Evolutionary conservation across 53 echinoderm and acorn worm genomes (phyloP).

Genomic region (Paelopatides confundens): DNA sequence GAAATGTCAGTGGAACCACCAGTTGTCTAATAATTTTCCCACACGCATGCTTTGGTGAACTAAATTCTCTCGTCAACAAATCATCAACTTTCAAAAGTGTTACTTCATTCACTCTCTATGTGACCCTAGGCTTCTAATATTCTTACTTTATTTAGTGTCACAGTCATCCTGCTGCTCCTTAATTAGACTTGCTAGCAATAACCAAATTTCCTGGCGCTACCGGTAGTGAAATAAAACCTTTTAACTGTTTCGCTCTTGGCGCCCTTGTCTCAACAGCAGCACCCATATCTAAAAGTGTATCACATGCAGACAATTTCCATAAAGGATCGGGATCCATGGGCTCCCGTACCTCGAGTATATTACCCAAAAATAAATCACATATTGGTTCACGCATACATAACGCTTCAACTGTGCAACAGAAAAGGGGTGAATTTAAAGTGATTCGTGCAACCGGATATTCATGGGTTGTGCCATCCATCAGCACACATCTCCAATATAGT

Average conservation of each 20-base stretch:
- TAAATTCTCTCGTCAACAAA: not conserved
- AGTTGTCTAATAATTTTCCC: not conserved
- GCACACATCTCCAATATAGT: not conserved
- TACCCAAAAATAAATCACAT: constrained; percentile 10
- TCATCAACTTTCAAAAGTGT: too few species aligned
- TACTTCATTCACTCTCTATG: too few species aligned
- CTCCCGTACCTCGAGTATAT: constrained; percentile 5
- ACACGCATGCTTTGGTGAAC: not conserved
- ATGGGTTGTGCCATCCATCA: constrained; percentile 27
- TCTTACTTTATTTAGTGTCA: too few species aligned
- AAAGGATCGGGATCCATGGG: constrained; percentile 22
- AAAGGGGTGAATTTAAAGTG: not conserved
- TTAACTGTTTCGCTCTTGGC: not conserved
- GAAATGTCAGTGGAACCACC: not conserved
- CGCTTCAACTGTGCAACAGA: not conserved
- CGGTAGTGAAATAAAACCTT: not conserved
- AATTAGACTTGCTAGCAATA: too few species aligned
- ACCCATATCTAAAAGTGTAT: not conserved
- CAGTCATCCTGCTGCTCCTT: too few species aligned
- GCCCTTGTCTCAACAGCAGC: not conserved
- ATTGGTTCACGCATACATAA: constrained; percentile 10
- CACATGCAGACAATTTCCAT: not conserved
- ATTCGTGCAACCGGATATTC: not conserved
- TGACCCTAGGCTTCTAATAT: too few species aligned
- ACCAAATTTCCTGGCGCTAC: too few species aligned